A percentile compares a stretch with the other conserved stretches of the same genome.
Evolutionary conservation across 1,140 invertebrate species (phyloP).

Genomic region (Drosophila bocki): DNA sequence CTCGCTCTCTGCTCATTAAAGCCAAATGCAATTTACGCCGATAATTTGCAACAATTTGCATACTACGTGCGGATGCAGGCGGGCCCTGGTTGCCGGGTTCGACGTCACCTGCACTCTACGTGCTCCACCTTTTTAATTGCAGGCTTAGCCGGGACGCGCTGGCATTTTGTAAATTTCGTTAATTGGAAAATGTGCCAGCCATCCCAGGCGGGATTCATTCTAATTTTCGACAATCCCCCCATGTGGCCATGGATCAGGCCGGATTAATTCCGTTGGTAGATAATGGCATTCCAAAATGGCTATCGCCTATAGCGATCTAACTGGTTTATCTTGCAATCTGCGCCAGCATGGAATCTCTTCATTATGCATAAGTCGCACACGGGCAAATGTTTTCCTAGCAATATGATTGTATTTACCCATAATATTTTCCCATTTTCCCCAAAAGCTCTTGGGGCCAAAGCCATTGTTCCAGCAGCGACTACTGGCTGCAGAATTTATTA

Average conservation of each 20-base stretch:
- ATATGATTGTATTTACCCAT: conserved; percentile 19
- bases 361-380: conserved; percentile 35
- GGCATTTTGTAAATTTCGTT: conserved; percentile 72
- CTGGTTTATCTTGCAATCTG: conserved; percentile 13
- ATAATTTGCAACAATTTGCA: conserved; percentile 79
- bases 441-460: conserved; percentile 1
- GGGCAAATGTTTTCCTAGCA: conserved; percentile 2
- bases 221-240: conserved; percentile 14
- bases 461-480: conserved; percentile 22
- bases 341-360: conserved; percentile 1
- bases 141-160: conserved; percentile 45
- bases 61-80: conserved; percentile 60
- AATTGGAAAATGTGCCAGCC: conserved; percentile 65
- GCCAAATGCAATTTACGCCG: conserved; percentile 61
- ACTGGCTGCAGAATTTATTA: conserved; percentile 65
- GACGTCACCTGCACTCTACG: conserved; percentile 41
- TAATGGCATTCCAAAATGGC: conserved; percentile 36
- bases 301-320: conserved; percentile 4
- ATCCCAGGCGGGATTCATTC: conserved; percentile 11
- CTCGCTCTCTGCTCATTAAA: conserved; percentile 56
- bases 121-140: conserved; percentile 67
- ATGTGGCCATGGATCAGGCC: conserved; percentile 7
- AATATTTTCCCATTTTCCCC: conserved; percentile 12
- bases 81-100: neutral
- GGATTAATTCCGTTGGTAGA: conserved; percentile 17